phyloP scores from a whole-genome alignment of 2,113 vertebrate genomes.

The Bubo bubo region DNA sequence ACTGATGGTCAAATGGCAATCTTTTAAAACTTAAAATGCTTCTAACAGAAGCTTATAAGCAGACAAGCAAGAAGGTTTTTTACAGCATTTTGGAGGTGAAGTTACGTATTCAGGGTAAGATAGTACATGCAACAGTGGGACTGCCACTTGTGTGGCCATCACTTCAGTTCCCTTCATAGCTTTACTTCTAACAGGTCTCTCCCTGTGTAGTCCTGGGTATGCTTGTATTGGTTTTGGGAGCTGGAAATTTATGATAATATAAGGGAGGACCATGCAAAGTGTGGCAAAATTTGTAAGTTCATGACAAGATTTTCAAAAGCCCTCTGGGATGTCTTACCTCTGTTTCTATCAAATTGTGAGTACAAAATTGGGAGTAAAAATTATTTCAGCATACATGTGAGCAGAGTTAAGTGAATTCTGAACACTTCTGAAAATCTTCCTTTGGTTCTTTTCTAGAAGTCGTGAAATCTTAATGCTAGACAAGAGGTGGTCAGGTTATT shows the following conservation, averaged over 20 bases:
- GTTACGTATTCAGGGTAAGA: background rate
- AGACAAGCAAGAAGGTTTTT: background rate
- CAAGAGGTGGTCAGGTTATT: background rate
- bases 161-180: background rate
- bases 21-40: background rate
- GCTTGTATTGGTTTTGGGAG: background rate
- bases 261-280: background rate
- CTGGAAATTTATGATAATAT: background rate
- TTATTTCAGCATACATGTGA: background rate
- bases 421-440: background rate
- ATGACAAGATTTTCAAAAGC: background rate
- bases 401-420: background rate
- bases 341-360: background rate
- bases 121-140: background rate
- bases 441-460: background rate
- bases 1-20: background rate
- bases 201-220: background rate
- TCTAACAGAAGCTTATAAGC: background rate
- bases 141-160: background rate
- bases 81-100: background rate
- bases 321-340: background rate
- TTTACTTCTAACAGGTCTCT: background rate
- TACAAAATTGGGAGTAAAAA: background rate
- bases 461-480: background rate
- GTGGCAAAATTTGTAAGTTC: background rate